Evolutionary conservation across 1,140 invertebrate genomes (phyloP), one percentile per base, ranked within the genome.

Genomic region (Belonocnema kinseyi): DNA sequence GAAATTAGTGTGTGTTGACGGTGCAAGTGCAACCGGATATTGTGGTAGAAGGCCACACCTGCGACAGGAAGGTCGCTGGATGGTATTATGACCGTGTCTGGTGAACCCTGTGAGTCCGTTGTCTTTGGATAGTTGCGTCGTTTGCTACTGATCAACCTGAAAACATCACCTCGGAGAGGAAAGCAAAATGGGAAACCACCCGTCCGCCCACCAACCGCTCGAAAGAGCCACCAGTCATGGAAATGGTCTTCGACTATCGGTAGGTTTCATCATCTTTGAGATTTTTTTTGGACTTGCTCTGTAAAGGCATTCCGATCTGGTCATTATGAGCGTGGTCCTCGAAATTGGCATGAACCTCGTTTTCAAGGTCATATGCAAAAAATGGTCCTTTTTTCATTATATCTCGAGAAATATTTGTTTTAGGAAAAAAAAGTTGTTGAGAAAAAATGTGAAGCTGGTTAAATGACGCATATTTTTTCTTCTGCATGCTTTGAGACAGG

Each of bases 191-290:
- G 94, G 94, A 80, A 95, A 95, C 88, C 94, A 94, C 90, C 93
- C 94, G 78, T 94, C 94, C 70, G 93, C 94, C 82, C 94, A 95
- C 88, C 94, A 94, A 84, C 94, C 94, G 73, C 90, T 94, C 82
- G 93, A 94, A 81, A 92, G 93, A 86, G 92, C 91, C 77, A 85
- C 87, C 81, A 88, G 83, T 81, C 87, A 89, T 82, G 87, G 87
- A 82, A 91, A 91, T 85, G 89, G 85, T 80, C 85, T 91, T 84
- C 90, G 90, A 77, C 82, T 90, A 76, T 91, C 90, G 90, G 90
- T 91, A 91, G 33, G 87, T 89, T 82, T 75, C 78, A 52, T 72
- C 71, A 71, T 82, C 50, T 66, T 76, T 56, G 6, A 53, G 0
- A 73, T 46, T 46, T 11, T 46, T 46, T 46, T 7, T 2, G 40